Conservation (phyloP, 1,140 invertebrate species). For the Brachionus asplanchnoidis region DNA sequence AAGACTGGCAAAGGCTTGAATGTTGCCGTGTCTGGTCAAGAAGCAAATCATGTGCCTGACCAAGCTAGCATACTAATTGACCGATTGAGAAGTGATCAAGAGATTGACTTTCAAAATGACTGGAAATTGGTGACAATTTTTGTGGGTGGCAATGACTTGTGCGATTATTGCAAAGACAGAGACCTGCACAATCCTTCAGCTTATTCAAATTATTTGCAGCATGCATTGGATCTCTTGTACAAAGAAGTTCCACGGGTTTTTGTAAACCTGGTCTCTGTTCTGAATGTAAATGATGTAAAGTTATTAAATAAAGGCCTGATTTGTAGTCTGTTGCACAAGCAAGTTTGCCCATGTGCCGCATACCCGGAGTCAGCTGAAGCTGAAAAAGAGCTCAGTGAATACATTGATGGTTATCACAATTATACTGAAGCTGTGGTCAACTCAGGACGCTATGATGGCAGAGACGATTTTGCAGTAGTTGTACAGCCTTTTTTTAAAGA, state of each 20-base stretch:
- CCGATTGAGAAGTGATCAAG: constrained; percentile 64
- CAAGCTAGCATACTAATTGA: constrained; percentile 66
- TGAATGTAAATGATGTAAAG: constrained; percentile 29
- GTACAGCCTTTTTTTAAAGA: constrained; percentile 57
- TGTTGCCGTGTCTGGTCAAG: constrained; percentile 51
- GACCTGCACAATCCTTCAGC: neutral
- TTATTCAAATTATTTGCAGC: constrained; percentile 9
- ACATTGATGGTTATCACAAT: constrained; percentile 45
- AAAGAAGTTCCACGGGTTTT: constrained; percentile 38
- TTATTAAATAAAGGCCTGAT: constrained; percentile 22
- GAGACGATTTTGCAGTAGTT: constrained; percentile 65
- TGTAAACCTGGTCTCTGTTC: constrained; percentile 35
- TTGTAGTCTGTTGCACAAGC: constrained; percentile 1
- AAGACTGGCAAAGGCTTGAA: constrained; percentile 46
- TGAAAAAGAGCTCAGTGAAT: neutral
- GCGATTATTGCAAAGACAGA: constrained; percentile 64
- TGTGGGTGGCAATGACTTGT: constrained; percentile 75
- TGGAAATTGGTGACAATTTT: constrained; percentile 77
- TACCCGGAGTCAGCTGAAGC: constrained; percentile 17
- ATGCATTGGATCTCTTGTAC: constrained; percentile 24
- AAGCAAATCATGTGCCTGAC: constrained; percentile 62
- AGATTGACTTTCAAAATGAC: constrained; percentile 56
- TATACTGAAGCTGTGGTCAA: constrained; percentile 45
- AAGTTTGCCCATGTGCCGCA: constrained; percentile 38
- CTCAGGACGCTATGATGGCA: constrained; percentile 59